Evolutionary conservation across 2,797 vertebrate species (phyloP).

Genomic region (Mormyrops attenuatus): DNA sequence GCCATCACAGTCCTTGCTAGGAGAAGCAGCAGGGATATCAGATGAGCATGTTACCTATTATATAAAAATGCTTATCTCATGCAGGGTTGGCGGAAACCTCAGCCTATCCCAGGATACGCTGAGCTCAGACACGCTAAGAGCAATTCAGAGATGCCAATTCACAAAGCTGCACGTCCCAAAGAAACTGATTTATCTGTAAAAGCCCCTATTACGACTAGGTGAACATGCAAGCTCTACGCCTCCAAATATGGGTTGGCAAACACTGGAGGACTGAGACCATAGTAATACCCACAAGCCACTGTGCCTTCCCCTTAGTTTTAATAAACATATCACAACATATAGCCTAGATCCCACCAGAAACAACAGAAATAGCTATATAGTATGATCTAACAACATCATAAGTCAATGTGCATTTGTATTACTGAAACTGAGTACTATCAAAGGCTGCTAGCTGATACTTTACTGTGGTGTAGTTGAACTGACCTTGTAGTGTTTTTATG

Average conservation of each 20-base stretch:
- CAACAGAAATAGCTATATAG: background rate
- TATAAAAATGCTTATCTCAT: background rate
- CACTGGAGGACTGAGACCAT: background rate
- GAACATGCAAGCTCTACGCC: background rate
- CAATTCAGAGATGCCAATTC: background rate
- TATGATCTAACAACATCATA: background rate
- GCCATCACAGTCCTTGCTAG: background rate
- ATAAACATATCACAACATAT: background rate
- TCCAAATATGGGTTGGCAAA: background rate
- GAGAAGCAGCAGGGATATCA: background rate
- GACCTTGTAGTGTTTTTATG: background rate
- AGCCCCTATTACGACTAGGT: background rate
- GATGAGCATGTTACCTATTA: background rate
- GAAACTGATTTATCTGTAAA: background rate
- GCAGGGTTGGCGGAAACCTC: background rate
- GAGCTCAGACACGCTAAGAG: background rate
- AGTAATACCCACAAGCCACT: background rate
- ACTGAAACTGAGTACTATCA: background rate
- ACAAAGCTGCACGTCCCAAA: background rate
- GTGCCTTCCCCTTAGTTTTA: background rate
- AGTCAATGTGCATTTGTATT: background rate
- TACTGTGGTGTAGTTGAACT: background rate
- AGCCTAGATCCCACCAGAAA: background rate
- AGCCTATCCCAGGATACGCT: background rate
- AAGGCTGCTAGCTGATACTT: background rate